Conservation (phyloP, 2,113 vertebrate species). For the Orientallactaga bullata region DNA sequence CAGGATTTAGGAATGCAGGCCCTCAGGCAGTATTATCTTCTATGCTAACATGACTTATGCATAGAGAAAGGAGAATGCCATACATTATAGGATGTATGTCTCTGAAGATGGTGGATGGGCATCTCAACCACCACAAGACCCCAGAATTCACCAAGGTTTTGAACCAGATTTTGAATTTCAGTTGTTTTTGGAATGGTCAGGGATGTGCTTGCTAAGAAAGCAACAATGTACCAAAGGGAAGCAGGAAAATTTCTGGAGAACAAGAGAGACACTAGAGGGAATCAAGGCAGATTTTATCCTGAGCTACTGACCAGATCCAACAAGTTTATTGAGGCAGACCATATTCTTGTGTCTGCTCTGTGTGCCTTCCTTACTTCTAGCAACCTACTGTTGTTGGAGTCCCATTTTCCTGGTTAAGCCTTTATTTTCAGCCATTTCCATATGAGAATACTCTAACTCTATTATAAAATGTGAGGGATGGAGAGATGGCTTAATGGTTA, state of each 20-base stretch:
- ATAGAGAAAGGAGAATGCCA: neutral
- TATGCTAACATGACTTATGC: neutral
- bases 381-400: accelerated
- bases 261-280: neutral
- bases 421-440: neutral
- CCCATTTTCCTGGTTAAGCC: neutral
- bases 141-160: neutral
- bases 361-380: accelerated
- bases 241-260: neutral
- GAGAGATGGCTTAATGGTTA: too few species aligned
- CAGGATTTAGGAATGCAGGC: neutral
- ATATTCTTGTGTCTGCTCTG: neutral
- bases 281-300: neutral
- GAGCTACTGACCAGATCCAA: neutral
- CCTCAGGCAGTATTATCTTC: neutral
- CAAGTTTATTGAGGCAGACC: neutral
- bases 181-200: neutral
- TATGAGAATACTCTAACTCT: neutral
- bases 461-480: neutral
- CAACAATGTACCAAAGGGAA: neutral
- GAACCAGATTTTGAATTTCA: neutral
- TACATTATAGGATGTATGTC: neutral
- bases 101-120: neutral
- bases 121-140: neutral
- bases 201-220: neutral